These are phyloP conservation scores for Petroica traversi DNA, from an alignment of 2,113 vertebrate species.

Conservation along the genomic window DNA sequence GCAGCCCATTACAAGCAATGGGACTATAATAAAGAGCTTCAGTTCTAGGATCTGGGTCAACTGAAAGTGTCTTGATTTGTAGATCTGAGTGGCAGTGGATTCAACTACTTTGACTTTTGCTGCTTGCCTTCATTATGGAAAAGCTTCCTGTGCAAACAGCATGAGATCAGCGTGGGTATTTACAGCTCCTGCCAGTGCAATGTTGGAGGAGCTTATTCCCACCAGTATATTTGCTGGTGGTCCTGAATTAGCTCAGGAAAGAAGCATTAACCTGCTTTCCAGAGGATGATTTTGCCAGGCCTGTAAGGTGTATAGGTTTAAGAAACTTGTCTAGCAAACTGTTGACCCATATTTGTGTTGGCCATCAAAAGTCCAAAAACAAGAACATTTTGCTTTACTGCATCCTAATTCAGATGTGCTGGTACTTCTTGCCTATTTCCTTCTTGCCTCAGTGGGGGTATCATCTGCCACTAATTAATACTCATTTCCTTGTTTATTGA, in stretches of 20 bases:
- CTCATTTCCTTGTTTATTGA: not conserved
- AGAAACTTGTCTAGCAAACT: not conserved
- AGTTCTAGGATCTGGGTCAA: not conserved
- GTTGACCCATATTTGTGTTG: not conserved
- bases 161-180: not conserved
- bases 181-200: not conserved
- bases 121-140: not conserved
- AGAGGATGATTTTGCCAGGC: not conserved
- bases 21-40: not conserved
- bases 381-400: not conserved
- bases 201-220: not conserved
- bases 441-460: not conserved
- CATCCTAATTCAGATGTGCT: not conserved
- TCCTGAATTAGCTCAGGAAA: not conserved
- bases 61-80: rapidly evolving
- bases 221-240: not conserved
- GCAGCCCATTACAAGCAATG: not conserved
- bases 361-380: not conserved
- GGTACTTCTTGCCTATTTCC: not conserved
- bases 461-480: not conserved
- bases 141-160: not conserved
- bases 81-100: not conserved
- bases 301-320: not conserved
- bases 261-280: not conserved
- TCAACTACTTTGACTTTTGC: not conserved